Evolutionary conservation across 2,888 invertebrate species (phyloP).

Genomic region (Lysandra coridon): DNA sequence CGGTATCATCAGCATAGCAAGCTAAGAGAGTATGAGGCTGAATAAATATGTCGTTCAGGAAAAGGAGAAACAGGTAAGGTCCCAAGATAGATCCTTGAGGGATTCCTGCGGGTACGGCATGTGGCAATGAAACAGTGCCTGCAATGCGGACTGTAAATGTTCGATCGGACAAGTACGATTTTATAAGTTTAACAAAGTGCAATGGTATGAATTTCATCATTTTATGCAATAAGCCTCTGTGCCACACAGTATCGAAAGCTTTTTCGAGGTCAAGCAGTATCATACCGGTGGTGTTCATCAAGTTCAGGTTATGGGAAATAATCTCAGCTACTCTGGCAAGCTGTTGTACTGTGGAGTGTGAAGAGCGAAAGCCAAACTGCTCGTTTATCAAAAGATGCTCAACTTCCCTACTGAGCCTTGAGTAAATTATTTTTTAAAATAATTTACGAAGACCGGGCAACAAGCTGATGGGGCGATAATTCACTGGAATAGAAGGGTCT

Average conservation of each 20-base stretch:
- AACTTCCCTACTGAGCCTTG: not conserved
- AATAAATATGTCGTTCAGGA: no score
- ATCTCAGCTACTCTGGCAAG: constrained; percentile 34
- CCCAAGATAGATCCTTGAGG: constrained; percentile 20
- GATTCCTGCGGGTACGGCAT: not conserved
- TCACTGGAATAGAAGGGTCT: no score
- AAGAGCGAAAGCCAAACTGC: constrained; percentile 7
- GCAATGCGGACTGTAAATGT: not conserved
- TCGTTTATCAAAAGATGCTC: not conserved
- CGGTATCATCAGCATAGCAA: no score
- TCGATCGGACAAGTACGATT: not conserved
- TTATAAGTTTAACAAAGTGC: constrained; percentile 18
- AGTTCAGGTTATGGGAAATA: constrained; percentile 34
- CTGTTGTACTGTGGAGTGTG: constrained; percentile 31
- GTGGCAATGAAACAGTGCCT: not conserved
- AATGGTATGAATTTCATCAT: constrained; percentile 21
- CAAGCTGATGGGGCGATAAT: no score
- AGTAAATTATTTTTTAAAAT: no score
- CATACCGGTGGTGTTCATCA: constrained; percentile 34
- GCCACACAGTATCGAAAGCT: constrained; percentile 5
- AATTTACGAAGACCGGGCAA: no score
- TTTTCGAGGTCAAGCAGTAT: constrained; percentile 37
- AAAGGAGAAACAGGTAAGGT: no score
- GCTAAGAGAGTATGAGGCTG: no score
- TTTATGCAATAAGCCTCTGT: constrained; percentile 35